Base-by-base conservation (phyloP, 2,888 invertebrate genomes). In the Athrips mouffetella region DNA sequence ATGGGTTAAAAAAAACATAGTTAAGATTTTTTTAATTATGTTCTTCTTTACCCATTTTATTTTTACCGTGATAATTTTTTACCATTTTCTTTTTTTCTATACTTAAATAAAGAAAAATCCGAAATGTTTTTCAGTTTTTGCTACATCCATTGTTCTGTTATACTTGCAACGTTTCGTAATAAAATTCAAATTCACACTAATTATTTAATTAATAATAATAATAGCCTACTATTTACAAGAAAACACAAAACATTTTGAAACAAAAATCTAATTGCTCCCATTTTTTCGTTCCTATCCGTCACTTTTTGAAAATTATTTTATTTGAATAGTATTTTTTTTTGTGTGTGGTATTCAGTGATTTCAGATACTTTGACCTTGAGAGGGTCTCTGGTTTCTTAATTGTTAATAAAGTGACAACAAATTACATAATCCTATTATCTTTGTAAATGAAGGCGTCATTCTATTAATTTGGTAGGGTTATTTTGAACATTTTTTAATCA, bases 241-340 rank as follows among this genome's bases (percentile, higher is more conserved):
- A 16, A n/a, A 30, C 16, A 20, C 18, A 44, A 16, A 8, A 10
- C 29, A 5, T 10, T 21, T 11, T 30, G 18, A 45, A 45, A 45
- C 45, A 23, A 37, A 45, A 37, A 25, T 11, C 45, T 45, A 45
- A 25, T 45, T 45, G 45, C 16, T 45, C 45, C 45, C 45, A 41
- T 41, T 27, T 27, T 35, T 45, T 41, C 45, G 35, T 45, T 45
- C 23, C 16, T 45, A 41, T 33, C 7, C 33, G 33, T 15, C 11
- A 41, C n/a, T 27, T 27, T 41, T 16, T 41, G 41, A 23, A 27
- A 41, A 27, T 33, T 13, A 33, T 15, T 16, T 33, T 33, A 33
- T 6, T 16, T 33, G 16, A 33, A 8, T n/a, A n/a, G n/a, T n/a
- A n/a, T n/a, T n/a, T n/a, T n/a, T n/a, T n/a, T n/a, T n/a, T n/a